A percentile compares a stretch with the other conserved stretches of the same genome.
Conservation (phyloP, 1,140 invertebrate genomes). For the Philaenus spumarius region DNA sequence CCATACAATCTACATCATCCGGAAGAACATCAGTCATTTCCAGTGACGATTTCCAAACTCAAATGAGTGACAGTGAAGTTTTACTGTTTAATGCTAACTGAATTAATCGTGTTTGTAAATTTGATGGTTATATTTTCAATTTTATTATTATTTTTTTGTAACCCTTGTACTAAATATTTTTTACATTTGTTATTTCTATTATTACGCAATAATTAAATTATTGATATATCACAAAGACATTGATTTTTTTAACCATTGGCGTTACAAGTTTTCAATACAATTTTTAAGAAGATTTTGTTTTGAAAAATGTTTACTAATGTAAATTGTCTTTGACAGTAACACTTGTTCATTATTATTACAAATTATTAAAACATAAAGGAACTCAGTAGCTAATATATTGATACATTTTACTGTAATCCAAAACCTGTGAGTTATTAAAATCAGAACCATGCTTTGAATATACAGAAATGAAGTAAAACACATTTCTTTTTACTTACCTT, state of each 20-base stretch:
- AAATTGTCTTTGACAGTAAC: constrained; percentile 8
- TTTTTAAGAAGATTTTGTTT: constrained; percentile 9
- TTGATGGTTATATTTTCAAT: no score
- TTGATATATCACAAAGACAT: constrained; percentile 8
- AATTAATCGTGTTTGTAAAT: constrained; percentile 2
- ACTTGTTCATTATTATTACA: no score
- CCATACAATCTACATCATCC: constrained; percentile 7
- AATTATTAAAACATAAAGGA: no score
- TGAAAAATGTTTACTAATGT: constrained; percentile 8
- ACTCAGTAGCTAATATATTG: no score
- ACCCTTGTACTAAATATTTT: constrained; percentile 14
- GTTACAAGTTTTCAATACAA: constrained; percentile 8
- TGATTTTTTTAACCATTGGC: constrained; percentile 2
- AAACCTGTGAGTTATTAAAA: no score
- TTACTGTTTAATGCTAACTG: background rate
- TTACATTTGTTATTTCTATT: constrained; percentile 8
- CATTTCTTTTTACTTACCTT: no score
- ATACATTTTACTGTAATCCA: no score
- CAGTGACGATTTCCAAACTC: constrained; percentile 9
- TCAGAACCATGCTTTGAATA: no score
- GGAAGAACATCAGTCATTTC: constrained; percentile 8
- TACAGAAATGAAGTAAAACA: no score
- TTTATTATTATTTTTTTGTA: constrained; percentile 3
- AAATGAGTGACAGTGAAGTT: constrained; percentile 5
- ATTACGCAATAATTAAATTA: constrained; percentile 9